phyloP scores from a whole-genome alignment of 2,888 invertebrate genomes.

The Hydropsyche betteni region DNA sequence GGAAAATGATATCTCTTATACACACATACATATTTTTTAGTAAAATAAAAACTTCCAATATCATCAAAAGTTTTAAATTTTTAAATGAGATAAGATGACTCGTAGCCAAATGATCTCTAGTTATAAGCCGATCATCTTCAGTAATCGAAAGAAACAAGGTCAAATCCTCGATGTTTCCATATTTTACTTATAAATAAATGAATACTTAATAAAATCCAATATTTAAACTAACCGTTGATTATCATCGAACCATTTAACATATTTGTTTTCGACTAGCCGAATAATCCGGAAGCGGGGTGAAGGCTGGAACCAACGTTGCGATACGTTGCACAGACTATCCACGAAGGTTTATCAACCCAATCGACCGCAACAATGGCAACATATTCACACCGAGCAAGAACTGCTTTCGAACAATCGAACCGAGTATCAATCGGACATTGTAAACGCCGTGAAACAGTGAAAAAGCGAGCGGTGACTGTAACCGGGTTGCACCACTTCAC shows the following conservation, averaged over 20 bases:
- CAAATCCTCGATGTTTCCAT: no score
- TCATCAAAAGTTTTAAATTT: no score
- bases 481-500: constrained; percentile 5
- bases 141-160: no score
- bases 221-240: no score
- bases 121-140: no score
- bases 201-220: no score
- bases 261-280: not conserved
- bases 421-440: not conserved
- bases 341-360: constrained; percentile 25
- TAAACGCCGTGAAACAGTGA: not conserved
- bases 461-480: constrained; percentile 6
- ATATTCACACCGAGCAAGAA: not conserved
- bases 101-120: no score
- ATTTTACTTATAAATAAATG: no score
- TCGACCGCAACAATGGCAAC: constrained; percentile 2
- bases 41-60: no score
- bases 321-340: constrained; percentile 29
- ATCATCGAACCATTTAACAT: not conserved
- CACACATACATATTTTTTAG: no score
- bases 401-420: not conserved
- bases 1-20: no score
- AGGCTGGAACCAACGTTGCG: constrained; percentile 13
- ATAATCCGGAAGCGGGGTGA: constrained; percentile 17
- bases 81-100: no score